Evolutionary conservation across 2,113 vertebrate species (phyloP), one percentile per base, ranked within the genome.

Genomic region (Silurus meridionalis): DNA sequence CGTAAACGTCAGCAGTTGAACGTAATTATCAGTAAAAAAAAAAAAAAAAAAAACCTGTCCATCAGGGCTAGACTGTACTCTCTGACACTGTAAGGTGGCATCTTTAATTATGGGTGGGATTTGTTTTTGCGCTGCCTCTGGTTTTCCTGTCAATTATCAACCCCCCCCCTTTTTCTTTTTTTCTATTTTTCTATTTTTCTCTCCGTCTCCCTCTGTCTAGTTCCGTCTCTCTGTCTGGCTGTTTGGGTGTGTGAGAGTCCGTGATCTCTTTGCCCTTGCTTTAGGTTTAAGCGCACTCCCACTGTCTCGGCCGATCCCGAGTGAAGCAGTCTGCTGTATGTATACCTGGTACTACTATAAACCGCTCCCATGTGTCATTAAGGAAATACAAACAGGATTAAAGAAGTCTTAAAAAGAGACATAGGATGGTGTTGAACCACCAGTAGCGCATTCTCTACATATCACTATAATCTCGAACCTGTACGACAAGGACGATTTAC

Each of bases 181-280:
- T 3, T 69, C 37, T 79, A 1, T 71, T 6, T 53, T 13, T 10
- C 19, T 48, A 19, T 11, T 48, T 77, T 4, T 75, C 48, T 57
- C 25, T 75, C 58, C 46, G 15, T 66, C 46, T 66, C 3, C 61
- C 78, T 52, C 46, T 71, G 23, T 75, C n/a, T 64, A 0, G 6
- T 25, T 85, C 57, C 53, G 9, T 81, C 2, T 81, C 13, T 57
- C 46, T 85, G 55, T 80, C 77, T 60, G 15, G 55, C 55, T 80
- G 28, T 80, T 60, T 58, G 77, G 77, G 77, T 60, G 77, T 80
- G 77, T 60, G 17, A 80, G 77, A 58, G 78, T 23, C 78, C 61
- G 78, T 80, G 78, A 80, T 61, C 28, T 80, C 78, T 14, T 74
- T 67, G 13, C 61, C 58, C 85, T 63, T 82, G 37, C 6, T 37